Percentiles rank a stretch among this genome's conserved stretches.
These are phyloP conservation scores for Neoseiulus cucumeris DNA, from an alignment of 1,140 invertebrate genomes.

Conservation along the genomic window DNA sequence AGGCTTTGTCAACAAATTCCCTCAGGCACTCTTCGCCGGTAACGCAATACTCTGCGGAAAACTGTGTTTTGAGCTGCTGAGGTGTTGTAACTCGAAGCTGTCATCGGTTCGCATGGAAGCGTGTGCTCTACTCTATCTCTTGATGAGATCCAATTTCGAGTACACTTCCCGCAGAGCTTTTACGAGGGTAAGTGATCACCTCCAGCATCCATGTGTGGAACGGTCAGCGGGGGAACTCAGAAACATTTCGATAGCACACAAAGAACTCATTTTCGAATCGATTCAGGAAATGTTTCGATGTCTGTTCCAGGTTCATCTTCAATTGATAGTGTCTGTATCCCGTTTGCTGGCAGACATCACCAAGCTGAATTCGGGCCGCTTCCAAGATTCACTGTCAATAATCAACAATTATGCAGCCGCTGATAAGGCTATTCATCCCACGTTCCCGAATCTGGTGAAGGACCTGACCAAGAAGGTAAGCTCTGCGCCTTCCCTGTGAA, in stretches of 20 bases:
- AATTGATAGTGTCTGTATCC: conserved; percentile 69
- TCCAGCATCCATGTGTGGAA: conserved; percentile 47
- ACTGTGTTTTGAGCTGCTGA: conserved; percentile 58
- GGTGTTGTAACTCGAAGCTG: conserved; percentile 56
- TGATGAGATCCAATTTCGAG: conserved; percentile 83
- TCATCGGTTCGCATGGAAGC: conserved; percentile 61
- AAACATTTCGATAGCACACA: background rate
- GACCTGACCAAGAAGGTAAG: background rate
- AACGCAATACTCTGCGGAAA: conserved; percentile 60
- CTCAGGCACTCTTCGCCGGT: conserved; percentile 47
- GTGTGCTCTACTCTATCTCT: conserved; percentile 64
- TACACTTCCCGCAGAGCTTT: conserved; percentile 57
- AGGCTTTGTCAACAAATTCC: conserved; percentile 76
- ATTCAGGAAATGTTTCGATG: background rate
- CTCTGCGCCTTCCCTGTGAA: no score
- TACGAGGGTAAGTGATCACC: conserved; percentile 52
- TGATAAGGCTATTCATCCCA: conserved; percentile 80
- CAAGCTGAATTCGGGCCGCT: conserved; percentile 62
- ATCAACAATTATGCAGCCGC: conserved; percentile 79
- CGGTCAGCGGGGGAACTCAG: conserved; percentile 13
- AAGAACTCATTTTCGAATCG: no score
- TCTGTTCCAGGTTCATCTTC: conserved; percentile 16
- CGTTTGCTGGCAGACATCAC: conserved; percentile 67
- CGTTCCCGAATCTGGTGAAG: conserved; percentile 22
- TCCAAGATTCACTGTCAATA: conserved; percentile 71